Evolutionary conservation across 2,888 invertebrate genomes (phyloP).

Genomic region (Harpalus rubripes): DNA sequence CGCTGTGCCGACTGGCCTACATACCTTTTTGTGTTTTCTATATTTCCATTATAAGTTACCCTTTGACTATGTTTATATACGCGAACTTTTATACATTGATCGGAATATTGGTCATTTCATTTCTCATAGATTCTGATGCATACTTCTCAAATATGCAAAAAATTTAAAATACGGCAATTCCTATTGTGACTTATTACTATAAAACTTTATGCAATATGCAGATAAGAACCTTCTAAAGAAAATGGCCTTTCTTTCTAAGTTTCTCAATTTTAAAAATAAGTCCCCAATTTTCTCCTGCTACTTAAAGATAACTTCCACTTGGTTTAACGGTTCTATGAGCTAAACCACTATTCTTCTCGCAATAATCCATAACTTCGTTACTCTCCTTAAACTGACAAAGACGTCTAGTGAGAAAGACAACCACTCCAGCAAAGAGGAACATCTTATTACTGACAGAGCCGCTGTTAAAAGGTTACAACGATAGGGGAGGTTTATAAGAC

Average conservation of each 20-base stretch:
- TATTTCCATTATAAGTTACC: no score
- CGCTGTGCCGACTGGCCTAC: no score
- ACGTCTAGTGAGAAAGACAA: neutral
- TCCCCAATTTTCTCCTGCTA: neutral
- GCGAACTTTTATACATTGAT: no score
- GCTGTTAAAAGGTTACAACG: neutral
- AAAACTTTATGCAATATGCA: neutral
- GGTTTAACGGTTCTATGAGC: neutral
- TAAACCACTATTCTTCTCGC: neutral
- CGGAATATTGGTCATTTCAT: no score
- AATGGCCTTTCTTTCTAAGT: neutral
- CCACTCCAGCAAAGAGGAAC: neutral
- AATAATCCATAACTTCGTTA: slow-evolving; percentile 6
- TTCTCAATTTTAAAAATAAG: slow-evolving; percentile 7
- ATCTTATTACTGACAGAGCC: neutral
- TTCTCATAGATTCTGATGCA: no score
- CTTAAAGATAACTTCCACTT: slow-evolving; percentile 6
- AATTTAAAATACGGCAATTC: no score
- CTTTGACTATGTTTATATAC: no score
- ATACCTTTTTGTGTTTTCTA: no score
- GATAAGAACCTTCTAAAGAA: neutral
- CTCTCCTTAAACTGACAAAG: neutral
- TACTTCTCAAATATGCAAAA: no score
- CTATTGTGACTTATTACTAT: no score
- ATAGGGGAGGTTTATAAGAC: neutral